A percentile compares a stretch with the other conserved stretches of the same genome.
phyloP scores from a whole-genome alignment of 2,113 vertebrate genomes.

The Phoenicopterus ruber region DNA sequence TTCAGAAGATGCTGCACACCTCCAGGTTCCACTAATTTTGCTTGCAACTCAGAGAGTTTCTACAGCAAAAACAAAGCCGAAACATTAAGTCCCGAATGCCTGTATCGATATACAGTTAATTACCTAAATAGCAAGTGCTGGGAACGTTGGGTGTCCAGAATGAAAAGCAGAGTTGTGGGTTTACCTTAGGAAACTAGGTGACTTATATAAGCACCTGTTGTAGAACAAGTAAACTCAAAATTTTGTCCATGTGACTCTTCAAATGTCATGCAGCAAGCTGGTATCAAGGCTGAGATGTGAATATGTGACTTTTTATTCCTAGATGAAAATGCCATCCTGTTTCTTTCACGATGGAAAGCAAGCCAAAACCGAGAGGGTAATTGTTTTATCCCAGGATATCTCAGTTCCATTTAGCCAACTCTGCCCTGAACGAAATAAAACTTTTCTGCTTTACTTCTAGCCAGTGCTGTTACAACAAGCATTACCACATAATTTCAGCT shows the following conservation, averaged over 20 bases:
- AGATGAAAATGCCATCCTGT: neutral
- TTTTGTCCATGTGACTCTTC: neutral
- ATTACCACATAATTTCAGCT: slow-evolving; percentile 40
- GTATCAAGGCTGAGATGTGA: neutral
- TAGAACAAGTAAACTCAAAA: neutral
- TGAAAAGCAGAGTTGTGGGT: neutral
- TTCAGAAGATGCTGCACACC: neutral
- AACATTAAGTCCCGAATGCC: rapidly evolving
- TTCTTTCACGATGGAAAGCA: neutral
- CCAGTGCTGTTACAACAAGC: neutral
- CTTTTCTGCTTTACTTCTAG: neutral
- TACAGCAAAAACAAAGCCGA: neutral
- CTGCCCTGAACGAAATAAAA: slow-evolving; percentile 13
- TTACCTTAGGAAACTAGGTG: neutral
- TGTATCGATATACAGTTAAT: neutral
- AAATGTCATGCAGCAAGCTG: neutral
- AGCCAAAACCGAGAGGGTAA: neutral
- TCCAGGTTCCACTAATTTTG: neutral
- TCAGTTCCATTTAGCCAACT: neutral
- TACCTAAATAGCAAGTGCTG: neutral
- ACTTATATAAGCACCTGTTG: neutral
- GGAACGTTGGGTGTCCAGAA: neutral
- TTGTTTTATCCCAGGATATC: slow-evolving; percentile 1
- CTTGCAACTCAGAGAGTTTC: neutral
- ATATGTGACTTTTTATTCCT: neutral